phyloP scores from a whole-genome alignment of 2,888 invertebrate genomes.

The Dastarcus helophoroides region DNA sequence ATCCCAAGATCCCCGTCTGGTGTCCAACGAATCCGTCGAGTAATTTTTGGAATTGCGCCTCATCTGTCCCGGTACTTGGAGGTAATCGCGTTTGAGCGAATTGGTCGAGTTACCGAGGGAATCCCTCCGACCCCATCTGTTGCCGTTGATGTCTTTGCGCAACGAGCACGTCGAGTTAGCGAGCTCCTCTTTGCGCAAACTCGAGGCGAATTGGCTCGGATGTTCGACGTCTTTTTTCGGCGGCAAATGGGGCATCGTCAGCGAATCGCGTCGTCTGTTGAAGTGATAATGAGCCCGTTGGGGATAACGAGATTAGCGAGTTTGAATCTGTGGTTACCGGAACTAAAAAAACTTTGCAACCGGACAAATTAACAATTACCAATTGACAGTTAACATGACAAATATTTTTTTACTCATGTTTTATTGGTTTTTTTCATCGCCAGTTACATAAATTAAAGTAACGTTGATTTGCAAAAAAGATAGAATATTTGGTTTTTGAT shows the following conservation, averaged over 20 bases:
- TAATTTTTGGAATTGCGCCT: slow-evolving; percentile 43
- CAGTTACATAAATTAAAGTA: no score
- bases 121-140: slow-evolving; percentile 26
- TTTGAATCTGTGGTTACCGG: no score
- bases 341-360: no score
- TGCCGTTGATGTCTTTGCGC: slow-evolving; percentile 22
- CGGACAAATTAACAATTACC: no score
- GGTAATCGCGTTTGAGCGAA: slow-evolving; percentile 35
- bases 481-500: no score
- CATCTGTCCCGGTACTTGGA: slow-evolving; percentile 38
- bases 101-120: slow-evolving; percentile 26
- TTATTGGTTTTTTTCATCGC: no score
- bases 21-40: slow-evolving; percentile 62
- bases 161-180: slow-evolving; percentile 28
- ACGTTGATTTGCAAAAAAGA: no score
- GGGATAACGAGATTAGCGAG: no score
- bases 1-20: slow-evolving; percentile 59
- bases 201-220: slow-evolving; percentile 60
- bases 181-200: slow-evolving; percentile 45
- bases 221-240: slow-evolving; percentile 49
- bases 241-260: slow-evolving; percentile 47
- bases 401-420: no score
- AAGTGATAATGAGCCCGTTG: no score
- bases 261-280: slow-evolving; percentile 50
- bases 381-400: no score